Conservation (phyloP, 2,797 vertebrate genomes). For the Sebastes alutus region DNA sequence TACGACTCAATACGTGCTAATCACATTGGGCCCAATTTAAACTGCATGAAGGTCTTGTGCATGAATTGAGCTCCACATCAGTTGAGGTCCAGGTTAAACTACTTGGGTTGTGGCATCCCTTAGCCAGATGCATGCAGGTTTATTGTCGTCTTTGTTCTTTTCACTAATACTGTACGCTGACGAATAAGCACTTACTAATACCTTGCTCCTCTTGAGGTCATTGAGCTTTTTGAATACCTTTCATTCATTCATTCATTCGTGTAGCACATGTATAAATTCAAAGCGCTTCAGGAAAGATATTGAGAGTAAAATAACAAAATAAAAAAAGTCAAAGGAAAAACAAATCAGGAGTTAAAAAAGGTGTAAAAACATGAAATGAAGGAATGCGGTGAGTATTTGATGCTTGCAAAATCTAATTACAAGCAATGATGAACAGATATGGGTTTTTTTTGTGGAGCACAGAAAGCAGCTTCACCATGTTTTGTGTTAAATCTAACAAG, state of each 20-base stretch:
- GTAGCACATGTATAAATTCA: background rate
- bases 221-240: slow-evolving; percentile 19
- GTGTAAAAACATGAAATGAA: background rate
- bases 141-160: slow-evolving; percentile 1
- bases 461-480: background rate
- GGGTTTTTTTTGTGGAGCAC: background rate
- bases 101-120: background rate
- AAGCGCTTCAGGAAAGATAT: background rate
- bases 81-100: slow-evolving; percentile 18
- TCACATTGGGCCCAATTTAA: slow-evolving; percentile 29
- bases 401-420: background rate
- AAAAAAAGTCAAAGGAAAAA: background rate
- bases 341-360: background rate
- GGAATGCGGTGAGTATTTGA: background rate
- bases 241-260: background rate
- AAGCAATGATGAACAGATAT: background rate
- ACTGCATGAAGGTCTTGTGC: background rate
- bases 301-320: background rate
- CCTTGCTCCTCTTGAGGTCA: background rate
- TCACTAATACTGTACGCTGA: background rate
- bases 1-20: slow-evolving; percentile 24
- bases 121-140: background rate
- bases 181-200: background rate
- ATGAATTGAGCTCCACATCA: background rate
- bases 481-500: background rate